Conservation (phyloP, 2,888 invertebrate genomes). For the Axea sp. region DNA sequence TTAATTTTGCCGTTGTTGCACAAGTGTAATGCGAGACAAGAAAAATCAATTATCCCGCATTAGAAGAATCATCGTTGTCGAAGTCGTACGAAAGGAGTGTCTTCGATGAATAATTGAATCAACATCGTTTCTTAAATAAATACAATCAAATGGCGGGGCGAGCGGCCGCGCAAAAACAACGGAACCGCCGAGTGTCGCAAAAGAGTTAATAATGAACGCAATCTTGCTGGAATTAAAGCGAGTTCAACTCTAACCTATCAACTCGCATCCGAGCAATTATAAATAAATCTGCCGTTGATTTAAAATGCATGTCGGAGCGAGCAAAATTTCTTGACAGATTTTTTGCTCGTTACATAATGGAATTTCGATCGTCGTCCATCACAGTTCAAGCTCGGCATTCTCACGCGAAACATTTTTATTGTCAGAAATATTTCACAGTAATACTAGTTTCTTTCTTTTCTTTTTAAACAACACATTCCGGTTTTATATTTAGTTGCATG, state of each 20-base stretch:
- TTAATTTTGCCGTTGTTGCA: neutral
- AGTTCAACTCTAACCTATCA: constrained; percentile 13
- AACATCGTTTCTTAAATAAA: constrained; percentile 30
- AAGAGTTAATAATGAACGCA: constrained; percentile 14
- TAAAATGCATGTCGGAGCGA: neutral
- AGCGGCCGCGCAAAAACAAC: constrained; percentile 6
- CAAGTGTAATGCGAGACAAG: constrained; percentile 12
- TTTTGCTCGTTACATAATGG: neutral
- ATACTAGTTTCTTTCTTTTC: no score
- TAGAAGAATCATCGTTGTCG: constrained; percentile 7
- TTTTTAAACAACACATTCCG: no score
- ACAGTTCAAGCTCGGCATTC: neutral
- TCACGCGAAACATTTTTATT: no score
- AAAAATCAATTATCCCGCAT: constrained; percentile 25
- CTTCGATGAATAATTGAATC: constrained; percentile 23
- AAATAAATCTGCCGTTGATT: constrained; percentile 6
- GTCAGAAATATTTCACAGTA: no score
- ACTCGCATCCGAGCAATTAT: constrained; percentile 2
- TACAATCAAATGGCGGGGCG: constrained; percentile 11
- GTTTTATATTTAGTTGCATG: no score
- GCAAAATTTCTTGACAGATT: neutral
- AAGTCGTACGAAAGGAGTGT: constrained; percentile 4
- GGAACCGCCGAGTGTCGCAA: neutral
- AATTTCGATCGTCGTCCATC: neutral
- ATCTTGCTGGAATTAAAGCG: constrained; percentile 8